Percentiles rank a stretch among this genome's conserved stretches.
These are phyloP conservation scores for Coturnix japonica DNA, from an alignment of 2,113 vertebrate species.

Conservation along the genomic window DNA sequence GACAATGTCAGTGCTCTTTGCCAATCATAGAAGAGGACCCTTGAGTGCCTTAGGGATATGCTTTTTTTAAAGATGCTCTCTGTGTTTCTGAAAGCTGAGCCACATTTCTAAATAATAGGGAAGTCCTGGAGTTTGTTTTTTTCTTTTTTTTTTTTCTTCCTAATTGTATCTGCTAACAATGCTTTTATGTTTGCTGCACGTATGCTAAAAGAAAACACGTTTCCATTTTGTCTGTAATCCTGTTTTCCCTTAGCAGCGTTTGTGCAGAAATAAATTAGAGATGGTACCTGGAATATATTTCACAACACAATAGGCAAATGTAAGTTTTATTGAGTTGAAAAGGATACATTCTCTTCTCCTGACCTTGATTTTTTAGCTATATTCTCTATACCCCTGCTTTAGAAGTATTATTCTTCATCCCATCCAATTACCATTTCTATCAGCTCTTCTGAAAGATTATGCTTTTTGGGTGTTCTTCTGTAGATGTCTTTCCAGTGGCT, in stretches of 20 bases:
- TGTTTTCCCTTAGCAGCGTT: conserved; percentile 65
- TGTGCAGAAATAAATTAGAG: conserved; percentile 64
- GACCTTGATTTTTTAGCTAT: conserved; percentile 82
- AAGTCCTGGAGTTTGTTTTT: conserved; percentile 37
- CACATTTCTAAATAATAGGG: conserved; percentile 63
- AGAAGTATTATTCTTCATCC: conserved; percentile 88
- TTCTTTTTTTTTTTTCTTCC: not conserved
- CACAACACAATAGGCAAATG: conserved; percentile 73
- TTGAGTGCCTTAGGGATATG: conserved; percentile 60
- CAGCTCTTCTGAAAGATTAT: conserved; percentile 94
- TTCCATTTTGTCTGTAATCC: conserved; percentile 39
- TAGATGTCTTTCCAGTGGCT: conserved; percentile 99
- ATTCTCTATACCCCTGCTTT: conserved; percentile 83
- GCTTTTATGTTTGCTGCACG: conserved; percentile 52
- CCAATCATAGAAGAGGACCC: conserved; percentile 66
- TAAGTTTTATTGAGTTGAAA: conserved; percentile 77
- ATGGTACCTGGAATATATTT: conserved; percentile 77
- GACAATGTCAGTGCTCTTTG: conserved; percentile 74
- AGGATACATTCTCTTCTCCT: conserved; percentile 75
- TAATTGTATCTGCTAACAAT: conserved; percentile 62
- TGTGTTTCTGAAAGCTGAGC: conserved; percentile 13
- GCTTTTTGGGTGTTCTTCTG: conserved; percentile 98
- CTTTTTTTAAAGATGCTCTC: conserved; percentile 71
- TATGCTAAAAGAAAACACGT: conserved; percentile 57
- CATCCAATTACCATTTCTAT: conserved; percentile 99